A percentile compares a stretch with the other conserved stretches of the same genome.
These are phyloP conservation scores for Toxotes chatareus DNA, from an alignment of 2,113 vertebrate species.

Conservation along the genomic window DNA sequence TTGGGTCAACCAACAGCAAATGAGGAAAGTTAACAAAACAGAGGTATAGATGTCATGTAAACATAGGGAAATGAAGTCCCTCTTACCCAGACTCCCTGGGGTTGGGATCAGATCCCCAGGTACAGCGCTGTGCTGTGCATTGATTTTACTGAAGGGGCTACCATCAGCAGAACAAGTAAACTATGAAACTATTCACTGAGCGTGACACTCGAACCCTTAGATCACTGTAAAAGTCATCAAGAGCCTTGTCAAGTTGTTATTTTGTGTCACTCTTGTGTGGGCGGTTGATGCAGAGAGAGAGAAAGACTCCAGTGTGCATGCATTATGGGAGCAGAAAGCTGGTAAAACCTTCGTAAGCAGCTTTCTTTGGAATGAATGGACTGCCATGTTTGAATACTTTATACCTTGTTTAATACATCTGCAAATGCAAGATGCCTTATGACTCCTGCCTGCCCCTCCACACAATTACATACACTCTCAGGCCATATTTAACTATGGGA, in stretches of 20 bases:
- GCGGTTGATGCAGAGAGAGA: not conserved
- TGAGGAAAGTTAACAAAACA: constrained; percentile 49
- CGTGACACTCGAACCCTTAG: not conserved
- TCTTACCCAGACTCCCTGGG: constrained; percentile 44
- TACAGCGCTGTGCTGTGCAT: constrained; percentile 13
- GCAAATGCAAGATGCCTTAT: constrained; percentile 28
- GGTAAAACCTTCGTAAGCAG: not conserved
- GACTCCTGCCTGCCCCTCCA: constrained; percentile 22
- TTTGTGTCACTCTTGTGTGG: constrained; percentile 8
- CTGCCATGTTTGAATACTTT: constrained; percentile 26
- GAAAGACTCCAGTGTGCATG: constrained; percentile 3
- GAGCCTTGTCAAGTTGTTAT: not conserved
- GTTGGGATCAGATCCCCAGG: constrained; percentile 39
- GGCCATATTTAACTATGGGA: constrained; percentile 26
- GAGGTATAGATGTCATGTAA: constrained; percentile 47
- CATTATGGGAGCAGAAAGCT: not conserved
- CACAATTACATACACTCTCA: constrained; percentile 14
- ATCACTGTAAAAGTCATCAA: not conserved
- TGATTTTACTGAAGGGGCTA: constrained; percentile 17
- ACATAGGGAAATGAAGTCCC: constrained; percentile 42
- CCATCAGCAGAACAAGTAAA: constrained; percentile 22
- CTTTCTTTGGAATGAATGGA: constrained; percentile 22
- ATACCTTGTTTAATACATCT: constrained; percentile 18
- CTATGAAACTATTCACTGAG: not conserved
- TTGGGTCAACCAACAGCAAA: constrained; percentile 55